phyloP scores from a whole-genome alignment of 1,140 invertebrate species.

The Drosophila bocqueti region DNA sequence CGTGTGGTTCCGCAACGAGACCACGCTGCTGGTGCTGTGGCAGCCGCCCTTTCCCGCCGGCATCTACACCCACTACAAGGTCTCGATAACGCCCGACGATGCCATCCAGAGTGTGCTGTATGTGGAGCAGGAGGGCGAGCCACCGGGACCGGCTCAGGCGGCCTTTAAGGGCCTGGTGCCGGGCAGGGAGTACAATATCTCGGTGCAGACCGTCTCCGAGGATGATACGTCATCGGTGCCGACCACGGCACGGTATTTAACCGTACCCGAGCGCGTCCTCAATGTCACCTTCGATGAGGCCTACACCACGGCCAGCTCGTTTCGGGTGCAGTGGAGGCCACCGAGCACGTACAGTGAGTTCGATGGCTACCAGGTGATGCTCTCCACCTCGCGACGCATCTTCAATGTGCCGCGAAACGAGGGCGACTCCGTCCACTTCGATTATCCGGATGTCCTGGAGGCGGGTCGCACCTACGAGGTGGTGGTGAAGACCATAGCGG shows the following conservation, averaged over 20 bases:
- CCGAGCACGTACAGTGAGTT: slow-evolving; percentile 93
- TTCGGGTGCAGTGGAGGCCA: slow-evolving; percentile 93
- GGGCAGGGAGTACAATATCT: slow-evolving; percentile 86
- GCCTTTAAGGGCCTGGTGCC: slow-evolving; percentile 96
- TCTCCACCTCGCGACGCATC: slow-evolving; percentile 88
- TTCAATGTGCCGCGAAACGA: slow-evolving; percentile 88
- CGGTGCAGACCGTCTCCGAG: slow-evolving; percentile 91
- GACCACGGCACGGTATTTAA: slow-evolving; percentile 96
- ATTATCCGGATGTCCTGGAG: slow-evolving; percentile 92
- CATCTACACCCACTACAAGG: slow-evolving; percentile 96
- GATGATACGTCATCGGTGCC: slow-evolving; percentile 95
- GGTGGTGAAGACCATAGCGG: slow-evolving; percentile 95
- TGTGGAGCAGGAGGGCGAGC: slow-evolving; percentile 96
- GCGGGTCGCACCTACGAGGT: slow-evolving; percentile 95
- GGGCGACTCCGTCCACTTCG: slow-evolving; percentile 88
- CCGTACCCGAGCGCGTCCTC: slow-evolving; percentile 93
- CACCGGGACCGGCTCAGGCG: slow-evolving; percentile 96
- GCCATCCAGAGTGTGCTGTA: slow-evolving; percentile 94
- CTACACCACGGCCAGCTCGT: slow-evolving; percentile 90
- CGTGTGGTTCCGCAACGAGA: slow-evolving; percentile 98
- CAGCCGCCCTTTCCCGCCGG: slow-evolving; percentile 97
- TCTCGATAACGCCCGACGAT: slow-evolving; percentile 95
- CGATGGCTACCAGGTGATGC: slow-evolving; percentile 94
- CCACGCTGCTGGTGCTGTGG: slow-evolving; percentile 96
- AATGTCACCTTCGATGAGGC: slow-evolving; percentile 92